Base-by-base conservation (phyloP, 2,113 vertebrate genomes). In the Octodon degus region DNA sequence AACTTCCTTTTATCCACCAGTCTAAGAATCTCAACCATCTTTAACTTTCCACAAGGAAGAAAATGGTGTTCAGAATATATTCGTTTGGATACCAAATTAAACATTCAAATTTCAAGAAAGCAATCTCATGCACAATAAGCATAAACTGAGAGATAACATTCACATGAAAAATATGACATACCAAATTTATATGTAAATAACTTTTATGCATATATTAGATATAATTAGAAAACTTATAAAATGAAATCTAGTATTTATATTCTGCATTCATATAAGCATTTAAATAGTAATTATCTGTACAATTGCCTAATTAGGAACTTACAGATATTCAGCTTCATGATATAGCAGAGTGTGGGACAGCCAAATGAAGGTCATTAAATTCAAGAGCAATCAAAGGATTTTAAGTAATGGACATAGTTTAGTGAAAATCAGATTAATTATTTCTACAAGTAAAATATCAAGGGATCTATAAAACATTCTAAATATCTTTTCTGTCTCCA, bases 341-440 rank as follows among this genome's bases (percentile, higher is more conserved):
- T 89, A 88, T 32, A 92, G 77, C 70, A 79, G 63, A 92, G 92
- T 82, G 34, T 55, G 90, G 63, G 86, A 85, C 4, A 91, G 76
- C n/a, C 60, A 97, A 97, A 86, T 88, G 80, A 97, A 55, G 30
- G 24, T 97, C 88, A 97, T 96, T 97, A 97, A 94, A 96, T 80
- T 34, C 37, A 92, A 96, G 88, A 95, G 63, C 1, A 65, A 95
- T 96, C 96, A 96, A 97, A 96, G 85, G 89, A 95, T 93, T 95
- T 97, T 96, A 93, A 96, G 60, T 95, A 96, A 90, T 95, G 87
- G 95, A 96, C 89, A 97, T 67, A 95, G 95, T 94, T 96, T 96
- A 95, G 37, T 97, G 91, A 95, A 96, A 93, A 95, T 40, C 86
- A 72, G 95, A 97, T 95, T 96, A 97, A 97, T 96, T 96, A 91